Evolutionary conservation across 1,140 invertebrate species (phyloP).

Genomic region (Drosophila orosa): DNA sequence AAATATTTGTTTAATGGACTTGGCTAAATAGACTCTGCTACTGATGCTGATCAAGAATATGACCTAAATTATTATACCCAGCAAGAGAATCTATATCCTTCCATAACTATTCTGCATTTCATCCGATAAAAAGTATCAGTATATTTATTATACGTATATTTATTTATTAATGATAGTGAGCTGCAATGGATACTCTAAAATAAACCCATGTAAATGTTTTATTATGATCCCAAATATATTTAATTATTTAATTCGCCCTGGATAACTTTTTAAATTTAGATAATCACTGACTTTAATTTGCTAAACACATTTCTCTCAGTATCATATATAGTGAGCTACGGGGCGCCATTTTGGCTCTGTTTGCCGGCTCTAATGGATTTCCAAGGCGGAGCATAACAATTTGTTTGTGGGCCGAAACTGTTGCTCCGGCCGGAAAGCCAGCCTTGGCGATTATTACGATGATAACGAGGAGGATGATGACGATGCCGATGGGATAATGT

Average conservation of each 20-base stretch:
- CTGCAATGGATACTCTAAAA: not conserved
- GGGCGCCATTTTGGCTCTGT: conserved; percentile 47
- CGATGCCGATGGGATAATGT: conserved; percentile 55
- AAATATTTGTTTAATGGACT: too few species aligned
- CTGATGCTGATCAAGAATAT: too few species aligned
- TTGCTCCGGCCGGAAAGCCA: conserved; percentile 29
- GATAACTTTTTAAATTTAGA: not conserved
- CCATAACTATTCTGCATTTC: too few species aligned
- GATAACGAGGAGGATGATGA: conserved; percentile 25
- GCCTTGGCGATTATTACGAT: conserved; percentile 28
- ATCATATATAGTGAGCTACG: conserved; percentile 6
- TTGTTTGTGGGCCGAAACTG: conserved; percentile 48
- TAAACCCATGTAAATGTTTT: not conserved
- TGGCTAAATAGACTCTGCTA: too few species aligned
- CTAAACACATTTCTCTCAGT: conserved; percentile 10
- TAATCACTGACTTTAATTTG: not conserved
- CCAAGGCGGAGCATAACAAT: conserved; percentile 58
- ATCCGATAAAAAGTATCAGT: too few species aligned
- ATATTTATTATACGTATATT: too few species aligned
- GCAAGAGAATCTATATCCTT: too few species aligned
- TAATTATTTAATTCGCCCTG: not conserved
- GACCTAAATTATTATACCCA: too few species aligned
- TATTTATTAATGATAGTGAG: not conserved
- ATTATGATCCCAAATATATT: not conserved
- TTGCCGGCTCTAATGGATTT: conserved; percentile 54